Evolutionary conservation across 1,140 invertebrate species (phyloP).

Genomic region (Gonioctena quinquepunctata): DNA sequence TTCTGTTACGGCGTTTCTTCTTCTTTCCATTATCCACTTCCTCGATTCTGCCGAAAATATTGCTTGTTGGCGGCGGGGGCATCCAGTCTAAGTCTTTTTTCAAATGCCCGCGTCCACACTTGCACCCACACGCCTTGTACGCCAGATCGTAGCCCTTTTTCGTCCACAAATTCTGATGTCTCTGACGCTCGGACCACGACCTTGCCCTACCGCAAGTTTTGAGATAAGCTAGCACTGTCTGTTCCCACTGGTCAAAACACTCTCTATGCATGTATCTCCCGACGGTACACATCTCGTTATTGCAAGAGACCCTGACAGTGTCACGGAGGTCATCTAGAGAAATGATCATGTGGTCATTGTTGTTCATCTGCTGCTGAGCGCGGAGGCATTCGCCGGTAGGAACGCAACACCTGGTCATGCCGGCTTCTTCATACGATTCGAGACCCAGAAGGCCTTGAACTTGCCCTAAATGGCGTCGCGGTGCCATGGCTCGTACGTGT

Average conservation of each 20-base stretch:
- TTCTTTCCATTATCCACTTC: conserved; percentile 66
- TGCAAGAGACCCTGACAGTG: conserved; percentile 88
- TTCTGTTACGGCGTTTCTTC: conserved; percentile 70
- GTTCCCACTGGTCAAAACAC: conserved; percentile 94
- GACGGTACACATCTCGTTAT: conserved; percentile 86
- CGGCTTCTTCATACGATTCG: conserved; percentile 51
- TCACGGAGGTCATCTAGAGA: conserved; percentile 75
- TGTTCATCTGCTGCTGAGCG: conserved; percentile 56
- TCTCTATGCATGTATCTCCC: conserved; percentile 93
- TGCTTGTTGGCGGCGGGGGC: conserved; percentile 62
- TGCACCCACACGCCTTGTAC: conserved; percentile 85
- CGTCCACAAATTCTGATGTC: conserved; percentile 94
- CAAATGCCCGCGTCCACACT: conserved; percentile 85
- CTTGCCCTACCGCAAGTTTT: conserved; percentile 87
- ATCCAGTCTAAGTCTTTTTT: conserved; percentile 94
- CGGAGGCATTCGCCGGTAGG: conserved; percentile 78
- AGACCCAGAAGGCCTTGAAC: conserved; percentile 49
- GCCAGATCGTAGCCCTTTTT: conserved; percentile 96
- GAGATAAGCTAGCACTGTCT: conserved; percentile 82
- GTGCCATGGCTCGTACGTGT: conserved; percentile 40
- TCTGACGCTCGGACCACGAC: conserved; percentile 91
- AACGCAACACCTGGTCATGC: conserved; percentile 75
- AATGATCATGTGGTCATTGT: conserved; percentile 64
- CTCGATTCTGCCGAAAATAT: conserved; percentile 53
- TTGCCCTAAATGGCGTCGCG: conserved; percentile 50